These are phyloP conservation scores for Gambusia affinis DNA, from an alignment of 2,113 vertebrate genomes.

Conservation along the genomic window DNA sequence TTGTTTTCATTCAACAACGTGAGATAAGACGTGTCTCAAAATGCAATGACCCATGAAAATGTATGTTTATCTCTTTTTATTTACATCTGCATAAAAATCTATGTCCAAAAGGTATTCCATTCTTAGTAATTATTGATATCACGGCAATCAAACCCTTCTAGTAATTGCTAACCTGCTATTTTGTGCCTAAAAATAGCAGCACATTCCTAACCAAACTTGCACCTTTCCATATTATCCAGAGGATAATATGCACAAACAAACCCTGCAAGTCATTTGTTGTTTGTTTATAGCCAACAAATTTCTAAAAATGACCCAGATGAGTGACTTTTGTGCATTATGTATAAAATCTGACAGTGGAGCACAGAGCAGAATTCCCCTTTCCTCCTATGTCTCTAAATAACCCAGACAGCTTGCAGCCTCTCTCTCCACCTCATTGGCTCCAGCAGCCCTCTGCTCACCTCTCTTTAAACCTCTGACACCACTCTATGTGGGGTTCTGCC, in stretches of 20 bases:
- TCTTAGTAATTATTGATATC: too few species aligned
- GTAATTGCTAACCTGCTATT: too few species aligned
- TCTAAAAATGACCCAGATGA: background rate
- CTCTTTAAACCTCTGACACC: constrained; percentile 35
- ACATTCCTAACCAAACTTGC: background rate
- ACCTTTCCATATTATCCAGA: background rate
- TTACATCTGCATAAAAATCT: too few species aligned
- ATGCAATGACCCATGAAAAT: too few species aligned
- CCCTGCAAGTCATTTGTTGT: background rate
- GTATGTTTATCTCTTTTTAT: too few species aligned
- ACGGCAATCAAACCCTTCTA: too few species aligned
- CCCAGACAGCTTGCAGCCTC: constrained; percentile 27
- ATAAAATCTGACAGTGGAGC: constrained; percentile 4
- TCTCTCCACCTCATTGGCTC: constrained; percentile 22
- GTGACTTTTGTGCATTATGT: background rate
- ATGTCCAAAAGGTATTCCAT: too few species aligned
- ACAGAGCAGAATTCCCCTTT: constrained; percentile 4
- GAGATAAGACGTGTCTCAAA: too few species aligned
- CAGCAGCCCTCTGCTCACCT: constrained; percentile 27
- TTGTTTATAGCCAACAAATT: background rate
- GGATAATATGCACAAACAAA: background rate
- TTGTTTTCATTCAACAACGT: too few species aligned
- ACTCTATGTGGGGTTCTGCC: background rate
- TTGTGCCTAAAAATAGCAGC: background rate
- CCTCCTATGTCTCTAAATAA: constrained; percentile 17